Base-by-base conservation (phyloP, 2,888 invertebrate genomes). In the Apamea crenata region DNA sequence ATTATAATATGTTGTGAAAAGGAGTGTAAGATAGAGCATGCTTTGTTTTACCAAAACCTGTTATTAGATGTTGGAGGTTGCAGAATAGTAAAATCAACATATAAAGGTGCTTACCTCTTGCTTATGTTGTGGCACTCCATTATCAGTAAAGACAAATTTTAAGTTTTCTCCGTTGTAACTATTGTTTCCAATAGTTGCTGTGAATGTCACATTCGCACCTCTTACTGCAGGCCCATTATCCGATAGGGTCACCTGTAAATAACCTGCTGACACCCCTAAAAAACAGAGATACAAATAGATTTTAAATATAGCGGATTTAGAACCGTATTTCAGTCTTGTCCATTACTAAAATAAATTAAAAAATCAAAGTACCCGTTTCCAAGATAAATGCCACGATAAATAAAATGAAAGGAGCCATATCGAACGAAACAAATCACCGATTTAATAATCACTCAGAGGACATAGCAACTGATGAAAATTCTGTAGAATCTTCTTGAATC, bases 201-300 rank as follows among this genome's bases (percentile, higher is more conserved):
- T 97, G 91, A 99, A 98, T 84, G 97, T 98, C 66, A 98, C 97
- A 74, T 97, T 97, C 8, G 98, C 98, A 40, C 98, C 99, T 76
- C 97, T 95, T 29, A 98, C 97, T n/a, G 98, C 97, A 70, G 98
- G 98, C 16, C 98, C 98, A 94, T 98, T 97, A 84, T 97, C 97
- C 21, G 95, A 95, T 84, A 98, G 92, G 77, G 94, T 93, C 69
- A 98, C 96, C 71, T 92, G 87, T 80, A 95, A 36, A 12, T 12
- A 25, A 14, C 36, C 87, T 21, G 92, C 90, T 32, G 89, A 91
- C 63, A 91, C 92, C 88, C 91, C 96, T 95, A 89, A 68, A 93
- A 93, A 69, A 83, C 82, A 77, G 80, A 81, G 69, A 82, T n/a
- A 65, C 12, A 73, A 65, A 7, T 7, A 36, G 66, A 29, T 47